Evolutionary conservation across 2,888 invertebrate genomes (phyloP).

Genomic region (Chorisops tibialis): DNA sequence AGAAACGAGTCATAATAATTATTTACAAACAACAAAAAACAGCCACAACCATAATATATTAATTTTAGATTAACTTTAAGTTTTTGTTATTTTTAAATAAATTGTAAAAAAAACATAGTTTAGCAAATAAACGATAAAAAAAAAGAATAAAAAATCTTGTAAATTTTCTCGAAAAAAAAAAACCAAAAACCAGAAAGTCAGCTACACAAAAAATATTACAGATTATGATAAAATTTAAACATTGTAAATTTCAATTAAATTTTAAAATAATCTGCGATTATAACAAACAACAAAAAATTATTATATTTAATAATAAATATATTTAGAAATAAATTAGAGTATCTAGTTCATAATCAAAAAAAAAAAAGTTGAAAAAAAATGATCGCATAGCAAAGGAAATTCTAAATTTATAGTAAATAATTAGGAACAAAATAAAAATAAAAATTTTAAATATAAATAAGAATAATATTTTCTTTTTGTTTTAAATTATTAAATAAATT

Average conservation of each 20-base stretch:
- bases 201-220: slow-evolving; percentile 8
- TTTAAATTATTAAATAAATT: neutral
- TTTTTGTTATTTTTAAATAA: too few relatives aligned
- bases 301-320: slow-evolving; percentile 1
- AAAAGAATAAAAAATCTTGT: neutral
- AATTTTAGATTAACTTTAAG: too few relatives aligned
- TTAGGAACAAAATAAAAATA: slow-evolving; percentile 1
- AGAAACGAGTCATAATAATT: too few relatives aligned
- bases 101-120: neutral
- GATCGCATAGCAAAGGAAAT: too few relatives aligned
- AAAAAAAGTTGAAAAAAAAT: slow-evolving; percentile 6
- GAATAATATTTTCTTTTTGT: neutral
- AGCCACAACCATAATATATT: too few relatives aligned
- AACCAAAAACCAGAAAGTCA: neutral
- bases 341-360: slow-evolving; percentile 11
- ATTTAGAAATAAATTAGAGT: neutral
- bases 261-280: neutral
- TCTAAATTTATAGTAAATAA: slow-evolving; percentile 22
- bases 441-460: neutral
- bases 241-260: slow-evolving; percentile 6
- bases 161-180: neutral
- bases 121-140: neutral
- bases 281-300: neutral
- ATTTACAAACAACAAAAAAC: too few relatives aligned
- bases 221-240: slow-evolving; percentile 1